Conservation (phyloP, 2,113 vertebrate species). For the Vulpes ferrilata region DNA sequence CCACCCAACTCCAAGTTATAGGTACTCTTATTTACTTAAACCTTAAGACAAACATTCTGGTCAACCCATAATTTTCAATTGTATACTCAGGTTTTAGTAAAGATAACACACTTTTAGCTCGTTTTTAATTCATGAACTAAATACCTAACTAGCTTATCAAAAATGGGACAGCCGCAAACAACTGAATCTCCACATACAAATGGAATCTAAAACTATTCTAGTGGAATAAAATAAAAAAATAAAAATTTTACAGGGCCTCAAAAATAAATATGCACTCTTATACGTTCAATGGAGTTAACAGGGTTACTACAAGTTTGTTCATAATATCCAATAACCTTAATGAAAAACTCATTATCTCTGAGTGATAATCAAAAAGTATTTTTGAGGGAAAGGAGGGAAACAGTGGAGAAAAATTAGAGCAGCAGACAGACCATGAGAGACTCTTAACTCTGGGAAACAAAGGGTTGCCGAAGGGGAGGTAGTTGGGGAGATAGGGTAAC, state of each 20-base stretch:
- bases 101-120: background rate
- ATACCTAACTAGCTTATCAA: background rate
- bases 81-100: slow-evolving; percentile 27
- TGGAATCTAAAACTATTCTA: slow-evolving; percentile 18
- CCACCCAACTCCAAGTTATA: background rate
- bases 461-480: too few relatives aligned
- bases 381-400: background rate
- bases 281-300: background rate
- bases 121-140: background rate
- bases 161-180: background rate
- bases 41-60: background rate
- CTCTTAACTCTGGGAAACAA: too few relatives aligned
- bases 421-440: too few relatives aligned
- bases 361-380: background rate
- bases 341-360: background rate
- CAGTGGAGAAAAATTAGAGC: too few relatives aligned
- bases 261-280: background rate
- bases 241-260: background rate
- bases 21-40: background rate
- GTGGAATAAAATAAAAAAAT: background rate
- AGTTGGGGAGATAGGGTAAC: too few relatives aligned
- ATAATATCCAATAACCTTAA: background rate
- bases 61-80: background rate
- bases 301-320: background rate
- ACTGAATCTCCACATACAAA: background rate